Conservation (phyloP, 2,888 invertebrate genomes). For the Steromphala cineraria region DNA sequence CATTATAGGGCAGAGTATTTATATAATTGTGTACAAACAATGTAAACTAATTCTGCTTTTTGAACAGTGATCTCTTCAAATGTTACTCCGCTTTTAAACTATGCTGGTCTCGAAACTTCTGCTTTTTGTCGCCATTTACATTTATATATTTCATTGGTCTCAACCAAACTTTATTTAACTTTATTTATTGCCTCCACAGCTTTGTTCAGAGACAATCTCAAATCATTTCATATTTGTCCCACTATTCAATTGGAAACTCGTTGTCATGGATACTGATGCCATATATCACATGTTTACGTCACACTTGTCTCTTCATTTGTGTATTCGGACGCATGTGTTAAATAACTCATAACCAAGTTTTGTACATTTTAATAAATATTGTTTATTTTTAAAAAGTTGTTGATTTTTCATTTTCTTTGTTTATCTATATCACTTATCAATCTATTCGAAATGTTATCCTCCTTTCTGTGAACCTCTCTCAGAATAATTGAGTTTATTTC, state of each 20-base stretch:
- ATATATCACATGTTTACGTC: background rate
- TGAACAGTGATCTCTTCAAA: too few species aligned
- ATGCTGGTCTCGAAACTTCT: background rate
- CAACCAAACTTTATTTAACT: background rate
- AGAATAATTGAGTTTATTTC: too few species aligned
- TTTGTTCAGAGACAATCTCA: background rate
- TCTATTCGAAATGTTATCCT: too few species aligned
- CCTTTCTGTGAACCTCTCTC: too few species aligned
- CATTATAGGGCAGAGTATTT: too few species aligned
- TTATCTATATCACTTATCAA: too few species aligned
- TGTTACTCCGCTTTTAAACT: background rate
- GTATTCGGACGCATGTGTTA: background rate
- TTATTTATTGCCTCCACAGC: background rate
- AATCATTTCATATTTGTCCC: background rate
- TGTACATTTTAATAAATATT: constrained; percentile 1
- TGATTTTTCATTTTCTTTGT: too few species aligned
- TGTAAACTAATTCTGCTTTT: too few species aligned
- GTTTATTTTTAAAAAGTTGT: background rate
- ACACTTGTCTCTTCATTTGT: background rate
- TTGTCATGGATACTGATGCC: too few species aligned
- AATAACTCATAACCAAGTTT: background rate
- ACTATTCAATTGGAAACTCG: too few species aligned
- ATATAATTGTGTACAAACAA: too few species aligned
- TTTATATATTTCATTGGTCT: background rate
- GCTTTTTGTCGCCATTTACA: background rate